Base-by-base conservation (phyloP, 2,888 invertebrate genomes). In the Epirrita christyi region DNA sequence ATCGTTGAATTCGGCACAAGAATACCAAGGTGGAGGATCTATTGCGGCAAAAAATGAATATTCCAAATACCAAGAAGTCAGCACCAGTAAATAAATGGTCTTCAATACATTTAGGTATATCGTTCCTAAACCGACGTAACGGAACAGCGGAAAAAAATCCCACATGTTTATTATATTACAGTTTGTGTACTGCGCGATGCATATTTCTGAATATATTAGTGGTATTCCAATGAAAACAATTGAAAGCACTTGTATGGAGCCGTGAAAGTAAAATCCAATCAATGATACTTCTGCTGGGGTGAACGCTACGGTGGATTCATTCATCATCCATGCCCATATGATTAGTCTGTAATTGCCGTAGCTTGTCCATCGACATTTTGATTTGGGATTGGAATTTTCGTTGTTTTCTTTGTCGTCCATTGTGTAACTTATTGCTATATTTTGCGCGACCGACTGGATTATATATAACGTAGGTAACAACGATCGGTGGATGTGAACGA, bases 151-250 rank as follows among this genome's bases (percentile, higher is more conserved):
- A 49, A 83, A 85, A 59, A 79, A 88, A 61, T 90, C 75, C 89
- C 89, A 92, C 73, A 84, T 77, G 10, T 81, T 72, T 46, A 89
- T 68, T 14, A 79, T 68, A 67, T 80, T 74, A 60, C 81, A 79
- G 61, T 86, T 88, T 8, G 87, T 85, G 55, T 90, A 92, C 61
- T 91, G 91, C 34, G 84, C 82, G 44, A 92, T 64, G 68, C 85
- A 85, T 64, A 91, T 82, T 67, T 90, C 88, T 11, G 89, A 88
- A 71, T 88, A 90, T 36, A 86, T 78, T 43, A 90, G 61, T 46
- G 91, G 91, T 69, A 88, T 83, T 45, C 86, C 87, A 36, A 88
- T 64, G 54, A 88, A 76, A 61, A 88, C 76, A n/a, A 81, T 71
- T 34, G 80, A 61, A 9, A 79, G 9, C 27, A 75, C 43, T 65